These are phyloP conservation scores for Cricetomys ansorgei DNA, from an alignment of 2,113 vertebrate species.

Conservation along the genomic window DNA sequence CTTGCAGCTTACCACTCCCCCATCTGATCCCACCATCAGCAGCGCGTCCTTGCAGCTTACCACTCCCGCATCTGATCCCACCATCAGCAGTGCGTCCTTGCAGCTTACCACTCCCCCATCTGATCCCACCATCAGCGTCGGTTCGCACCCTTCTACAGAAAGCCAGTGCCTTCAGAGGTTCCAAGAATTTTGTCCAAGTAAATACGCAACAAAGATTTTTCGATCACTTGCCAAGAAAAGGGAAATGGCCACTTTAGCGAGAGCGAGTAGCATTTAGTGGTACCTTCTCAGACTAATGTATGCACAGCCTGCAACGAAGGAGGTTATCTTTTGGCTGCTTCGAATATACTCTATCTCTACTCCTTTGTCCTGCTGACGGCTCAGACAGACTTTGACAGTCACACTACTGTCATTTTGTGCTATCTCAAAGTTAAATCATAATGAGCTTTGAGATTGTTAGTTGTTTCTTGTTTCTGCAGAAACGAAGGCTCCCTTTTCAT, in stretches of 20 bases:
- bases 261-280: slow-evolving; percentile 43
- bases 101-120: not conserved
- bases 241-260: slow-evolving; percentile 48
- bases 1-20: not conserved
- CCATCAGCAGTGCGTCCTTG: not conserved
- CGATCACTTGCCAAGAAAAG: slow-evolving; percentile 61
- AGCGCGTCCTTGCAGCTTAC: too few relatives aligned
- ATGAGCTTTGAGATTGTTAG: slow-evolving; percentile 54
- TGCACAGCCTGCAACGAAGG: not conserved
- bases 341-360: slow-evolving; percentile 51
- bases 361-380: slow-evolving; percentile 53
- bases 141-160: slow-evolving; percentile 64
- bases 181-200: slow-evolving; percentile 52
- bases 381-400: slow-evolving; percentile 60
- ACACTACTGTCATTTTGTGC: slow-evolving; percentile 58
- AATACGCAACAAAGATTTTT: slow-evolving; percentile 57
- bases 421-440: slow-evolving; percentile 76
- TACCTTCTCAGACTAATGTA: not conserved
- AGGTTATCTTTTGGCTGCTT: slow-evolving; percentile 47
- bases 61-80: not conserved
- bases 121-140: not conserved
- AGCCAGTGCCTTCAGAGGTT: not conserved
- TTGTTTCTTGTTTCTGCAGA: slow-evolving; percentile 78
- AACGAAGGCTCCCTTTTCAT: slow-evolving; percentile 63
- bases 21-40: not conserved